Evolutionary conservation across 2,113 vertebrate genomes (phyloP).

Genomic region (Fulmarus glacialis): DNA sequence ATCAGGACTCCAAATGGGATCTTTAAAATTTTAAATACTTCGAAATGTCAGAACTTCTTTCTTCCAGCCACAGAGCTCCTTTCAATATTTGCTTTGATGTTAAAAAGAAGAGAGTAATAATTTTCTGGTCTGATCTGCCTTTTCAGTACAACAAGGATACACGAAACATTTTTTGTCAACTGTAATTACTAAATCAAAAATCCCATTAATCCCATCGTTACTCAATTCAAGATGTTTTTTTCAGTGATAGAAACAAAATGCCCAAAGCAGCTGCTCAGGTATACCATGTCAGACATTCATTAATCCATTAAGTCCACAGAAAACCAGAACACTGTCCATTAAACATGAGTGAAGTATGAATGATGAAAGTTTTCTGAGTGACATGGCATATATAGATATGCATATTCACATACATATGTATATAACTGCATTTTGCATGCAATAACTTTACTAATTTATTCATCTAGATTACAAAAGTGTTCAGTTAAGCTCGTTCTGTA

Average conservation of each 20-base stretch:
- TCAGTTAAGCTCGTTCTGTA: not conserved
- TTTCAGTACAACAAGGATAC: not conserved
- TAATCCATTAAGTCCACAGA: slow-evolving; percentile 8
- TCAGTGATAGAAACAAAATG: not conserved
- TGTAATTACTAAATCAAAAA: slow-evolving; percentile 34
- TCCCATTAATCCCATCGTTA: slow-evolving; percentile 28
- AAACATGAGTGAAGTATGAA: not conserved
- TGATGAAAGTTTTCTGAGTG: not conserved
- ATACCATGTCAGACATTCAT: not conserved
- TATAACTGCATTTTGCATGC: not conserved
- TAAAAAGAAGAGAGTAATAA: not conserved
- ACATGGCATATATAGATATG: not conserved
- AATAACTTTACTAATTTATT: not conserved
- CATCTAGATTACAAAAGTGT: not conserved
- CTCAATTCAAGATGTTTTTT: slow-evolving; percentile 14
- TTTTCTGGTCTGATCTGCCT: not conserved
- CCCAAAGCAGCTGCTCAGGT: slow-evolving; percentile 41
- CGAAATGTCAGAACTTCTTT: not conserved
- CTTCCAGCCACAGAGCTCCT: not conserved
- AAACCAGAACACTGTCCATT: not conserved
- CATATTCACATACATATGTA: not conserved
- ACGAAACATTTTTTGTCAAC: slow-evolving; percentile 10
- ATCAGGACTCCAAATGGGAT: not conserved
- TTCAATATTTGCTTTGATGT: not conserved
- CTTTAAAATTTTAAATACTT: not conserved